Percentiles rank a stretch among this genome's conserved stretches.
These are phyloP conservation scores for Drosophila pandora DNA, from an alignment of 1,140 invertebrate species.

Conservation along the genomic window DNA sequence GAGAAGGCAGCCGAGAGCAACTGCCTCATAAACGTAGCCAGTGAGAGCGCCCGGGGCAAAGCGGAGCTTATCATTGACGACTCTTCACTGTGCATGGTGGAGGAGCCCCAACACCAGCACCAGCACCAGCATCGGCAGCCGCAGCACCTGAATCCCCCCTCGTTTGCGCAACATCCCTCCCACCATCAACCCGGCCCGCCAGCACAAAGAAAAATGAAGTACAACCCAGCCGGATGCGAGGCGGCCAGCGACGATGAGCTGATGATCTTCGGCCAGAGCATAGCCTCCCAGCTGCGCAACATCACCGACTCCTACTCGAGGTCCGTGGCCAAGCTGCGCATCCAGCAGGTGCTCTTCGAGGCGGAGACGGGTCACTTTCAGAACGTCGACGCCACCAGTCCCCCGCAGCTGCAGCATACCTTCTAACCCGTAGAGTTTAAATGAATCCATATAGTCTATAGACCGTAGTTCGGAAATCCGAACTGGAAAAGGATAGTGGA, in stretches of 20 bases:
- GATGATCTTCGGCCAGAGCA: conserved; percentile 65
- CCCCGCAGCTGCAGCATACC: conserved; percentile 22
- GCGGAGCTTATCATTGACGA: conserved; percentile 52
- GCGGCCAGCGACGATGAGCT: conserved; percentile 56
- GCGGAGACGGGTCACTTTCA: conserved; percentile 70
- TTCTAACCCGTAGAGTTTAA: conserved; percentile 27
- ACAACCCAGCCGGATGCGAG: neutral
- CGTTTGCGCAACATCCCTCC: neutral
- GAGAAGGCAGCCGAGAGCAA: neutral
- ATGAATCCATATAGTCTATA: neutral
- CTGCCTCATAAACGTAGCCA: conserved; percentile 16
- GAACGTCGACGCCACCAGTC: conserved; percentile 38
- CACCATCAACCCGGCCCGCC: conserved; percentile 23
- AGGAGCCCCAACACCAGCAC: conserved; percentile 14
- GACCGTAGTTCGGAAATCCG: neutral
- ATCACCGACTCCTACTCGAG: conserved; percentile 67
- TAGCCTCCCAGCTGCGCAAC: conserved; percentile 64
- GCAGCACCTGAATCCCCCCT: conserved; percentile 3
- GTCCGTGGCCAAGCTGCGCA: conserved; percentile 73
- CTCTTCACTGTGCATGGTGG: conserved; percentile 32
- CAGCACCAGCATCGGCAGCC: conserved; percentile 35
- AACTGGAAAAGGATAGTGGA: neutral
- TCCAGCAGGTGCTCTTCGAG: conserved; percentile 76
- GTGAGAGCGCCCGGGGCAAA: conserved; percentile 20
- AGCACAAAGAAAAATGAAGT: conserved; percentile 39